A percentile compares a stretch with the other conserved stretches of the same genome.
Conservation (phyloP, 2,797 vertebrate species). For the Cottoperca gobio region DNA sequence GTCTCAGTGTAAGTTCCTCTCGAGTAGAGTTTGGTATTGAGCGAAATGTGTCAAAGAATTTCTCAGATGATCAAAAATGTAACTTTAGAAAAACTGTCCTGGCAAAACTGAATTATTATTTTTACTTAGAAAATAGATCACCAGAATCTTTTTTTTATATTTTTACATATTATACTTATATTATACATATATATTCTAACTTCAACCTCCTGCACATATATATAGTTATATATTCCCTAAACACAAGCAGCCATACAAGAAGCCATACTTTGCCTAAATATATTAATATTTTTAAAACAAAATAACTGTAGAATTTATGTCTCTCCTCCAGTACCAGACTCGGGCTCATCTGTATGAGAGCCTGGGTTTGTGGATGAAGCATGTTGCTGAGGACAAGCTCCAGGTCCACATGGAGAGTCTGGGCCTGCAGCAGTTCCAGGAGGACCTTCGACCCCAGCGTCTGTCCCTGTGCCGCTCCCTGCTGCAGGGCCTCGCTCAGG, state of each 20-base stretch:
- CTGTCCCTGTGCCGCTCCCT: constrained; percentile 80
- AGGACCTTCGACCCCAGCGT: constrained; percentile 52
- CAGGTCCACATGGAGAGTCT: constrained; percentile 87
- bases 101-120: too few species aligned
- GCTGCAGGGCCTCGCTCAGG: constrained; percentile 87
- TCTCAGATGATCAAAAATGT: too few species aligned
- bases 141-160: too few species aligned
- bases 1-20: constrained; percentile 87
- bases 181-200: not conserved
- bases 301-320: not conserved
- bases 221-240: not conserved
- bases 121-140: too few species aligned
- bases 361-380: constrained; percentile 91
- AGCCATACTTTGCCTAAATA: not conserved
- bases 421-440: constrained; percentile 87
- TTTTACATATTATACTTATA: too few species aligned
- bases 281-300: not conserved
- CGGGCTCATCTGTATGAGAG: constrained; percentile 86
- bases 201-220: not conserved
- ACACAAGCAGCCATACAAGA: not conserved
- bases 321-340: constrained; percentile 80
- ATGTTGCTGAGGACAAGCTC: constrained; percentile 92
- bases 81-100: too few species aligned
- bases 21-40: not conserved
- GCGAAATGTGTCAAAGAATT: not conserved